Conservation (phyloP, 2,113 vertebrate species). For the Cyprinus carpio region DNA sequence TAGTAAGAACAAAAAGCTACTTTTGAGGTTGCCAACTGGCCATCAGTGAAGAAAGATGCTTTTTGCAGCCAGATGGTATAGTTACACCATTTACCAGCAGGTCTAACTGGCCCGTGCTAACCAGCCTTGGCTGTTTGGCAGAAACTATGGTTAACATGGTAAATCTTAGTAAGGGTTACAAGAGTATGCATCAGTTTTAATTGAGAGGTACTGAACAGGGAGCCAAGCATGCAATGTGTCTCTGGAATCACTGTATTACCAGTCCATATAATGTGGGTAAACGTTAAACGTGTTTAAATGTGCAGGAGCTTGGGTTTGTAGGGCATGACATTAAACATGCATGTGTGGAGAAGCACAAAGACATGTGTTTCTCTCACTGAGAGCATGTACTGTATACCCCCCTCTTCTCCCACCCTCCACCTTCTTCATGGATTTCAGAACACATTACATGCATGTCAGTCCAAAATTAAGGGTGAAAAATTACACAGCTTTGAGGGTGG, state of each 20-base stretch:
- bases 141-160: background rate
- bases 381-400: slow-evolving; percentile 13
- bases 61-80: no score
- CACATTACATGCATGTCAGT: background rate
- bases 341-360: slow-evolving; percentile 36
- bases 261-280: background rate
- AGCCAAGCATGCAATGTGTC: background rate
- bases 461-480: background rate
- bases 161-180: background rate
- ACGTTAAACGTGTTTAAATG: background rate
- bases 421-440: background rate
- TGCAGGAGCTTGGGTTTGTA: slow-evolving; percentile 16
- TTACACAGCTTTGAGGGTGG: background rate
- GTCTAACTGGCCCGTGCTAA: no score
- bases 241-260: background rate
- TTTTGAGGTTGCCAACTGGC: no score
- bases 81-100: no score
- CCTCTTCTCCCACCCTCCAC: background rate
- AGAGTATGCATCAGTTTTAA: background rate
- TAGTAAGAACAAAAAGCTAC: no score
- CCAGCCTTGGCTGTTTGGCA: no score
- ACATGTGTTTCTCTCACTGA: slow-evolving; percentile 28
- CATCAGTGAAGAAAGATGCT: no score
- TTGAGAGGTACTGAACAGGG: background rate
- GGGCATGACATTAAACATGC: slow-evolving; percentile 32